phyloP scores from a whole-genome alignment of 2,113 vertebrate genomes.

The Carettochelys insculpta region DNA sequence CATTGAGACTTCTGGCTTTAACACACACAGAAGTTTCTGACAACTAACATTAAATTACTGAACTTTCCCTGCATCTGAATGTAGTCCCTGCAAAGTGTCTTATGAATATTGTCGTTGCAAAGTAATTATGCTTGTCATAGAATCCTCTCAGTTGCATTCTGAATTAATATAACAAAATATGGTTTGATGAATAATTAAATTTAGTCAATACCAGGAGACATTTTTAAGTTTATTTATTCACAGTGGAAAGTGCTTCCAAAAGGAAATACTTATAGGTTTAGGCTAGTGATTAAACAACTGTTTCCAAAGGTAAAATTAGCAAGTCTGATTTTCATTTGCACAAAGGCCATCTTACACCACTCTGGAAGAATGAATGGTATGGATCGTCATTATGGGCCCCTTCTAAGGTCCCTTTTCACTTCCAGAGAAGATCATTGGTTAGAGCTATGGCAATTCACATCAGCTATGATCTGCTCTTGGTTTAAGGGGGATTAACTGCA shows the following conservation, averaged over 20 bases:
- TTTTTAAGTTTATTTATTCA: not conserved
- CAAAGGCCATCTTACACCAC: not conserved
- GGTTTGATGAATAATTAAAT: not conserved
- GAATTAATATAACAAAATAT: slow-evolving; percentile 5
- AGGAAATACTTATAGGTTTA: not conserved
- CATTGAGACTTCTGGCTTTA: not conserved
- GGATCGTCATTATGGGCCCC: not conserved
- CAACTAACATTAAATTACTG: not conserved
- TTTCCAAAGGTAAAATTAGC: not conserved
- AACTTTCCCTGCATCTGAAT: not conserved
- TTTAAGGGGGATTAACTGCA: not conserved
- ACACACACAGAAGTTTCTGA: not conserved
- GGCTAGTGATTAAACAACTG: not conserved
- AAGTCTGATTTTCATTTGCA: not conserved
- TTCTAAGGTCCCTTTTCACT: not conserved
- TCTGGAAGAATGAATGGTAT: not conserved
- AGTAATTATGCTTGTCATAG: not conserved
- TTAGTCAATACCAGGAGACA: not conserved
- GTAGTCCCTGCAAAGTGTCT: not conserved
- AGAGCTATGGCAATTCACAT: not conserved
- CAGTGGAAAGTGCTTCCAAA: not conserved
- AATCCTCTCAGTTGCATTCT: not conserved
- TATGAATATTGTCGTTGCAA: not conserved
- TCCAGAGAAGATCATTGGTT: not conserved
- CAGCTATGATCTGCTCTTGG: not conserved